Evolutionary conservation across 2,888 invertebrate genomes (phyloP), one percentile per base, ranked within the genome.

Genomic region (Hydroisotoma schaefferi): DNA sequence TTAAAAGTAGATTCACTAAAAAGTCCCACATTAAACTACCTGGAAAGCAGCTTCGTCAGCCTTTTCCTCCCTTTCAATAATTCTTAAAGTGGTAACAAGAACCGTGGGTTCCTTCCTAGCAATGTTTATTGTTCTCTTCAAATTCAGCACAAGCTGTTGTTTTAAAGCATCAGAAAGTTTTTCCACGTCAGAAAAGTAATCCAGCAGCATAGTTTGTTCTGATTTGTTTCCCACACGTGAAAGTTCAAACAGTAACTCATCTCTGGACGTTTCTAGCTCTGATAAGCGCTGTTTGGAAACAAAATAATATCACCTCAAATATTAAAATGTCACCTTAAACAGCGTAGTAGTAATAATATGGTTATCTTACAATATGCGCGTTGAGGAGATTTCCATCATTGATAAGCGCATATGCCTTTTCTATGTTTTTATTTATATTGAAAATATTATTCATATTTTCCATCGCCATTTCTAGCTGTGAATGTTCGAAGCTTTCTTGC

Each of bases 401-500:
- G 61, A 99, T 97, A 81, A 92, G 87, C 57, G 90, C 87, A 75
- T 92, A 88, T 0, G 97, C 94, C 77, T 92, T 94, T 57, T 91
- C 88, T 0, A 98, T 92, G 78, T 93, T 94, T 74, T 94, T 94
- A 10, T 94, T 95, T 1, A 98, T 94, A 46, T 94, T 95, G 74
- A 98, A 97, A 67, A 99, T 95, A 75, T 98, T 95, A 76, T 95
- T 97, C 27, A 99, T 80, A 76, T 99, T 99, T 75, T 99, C 97
- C 82, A 93, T 94, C 0, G 98, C 98, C 1, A 97, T 95, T 1
- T 94, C 94, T 78, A 95, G 94, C 76, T 95, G 98, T 0, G 95
- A 95, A 78, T 98, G 94, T 22, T 88, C 85, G 71, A 90, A 88
- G 76, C 95, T 95, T 77, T 98, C 97, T 68, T 92, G 90, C 26